These are phyloP conservation scores for Hippocampus guttulatus DNA, from an alignment of 2,113 vertebrate species.

Conservation along the genomic window DNA sequence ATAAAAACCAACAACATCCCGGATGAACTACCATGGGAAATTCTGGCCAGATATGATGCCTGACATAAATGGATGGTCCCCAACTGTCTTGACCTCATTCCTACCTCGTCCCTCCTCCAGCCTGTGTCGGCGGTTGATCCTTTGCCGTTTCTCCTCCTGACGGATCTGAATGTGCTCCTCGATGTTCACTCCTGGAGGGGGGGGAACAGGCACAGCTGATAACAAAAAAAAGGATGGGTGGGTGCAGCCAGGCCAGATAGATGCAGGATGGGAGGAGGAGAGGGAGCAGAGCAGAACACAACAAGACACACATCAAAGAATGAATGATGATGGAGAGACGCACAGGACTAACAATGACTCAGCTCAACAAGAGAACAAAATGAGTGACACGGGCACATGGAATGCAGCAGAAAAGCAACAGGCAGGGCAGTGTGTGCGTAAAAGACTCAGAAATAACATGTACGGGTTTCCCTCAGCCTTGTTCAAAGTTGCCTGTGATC, in stretches of 20 bases:
- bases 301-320: slow-evolving; percentile 68
- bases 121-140: slow-evolving; percentile 89
- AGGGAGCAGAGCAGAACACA: slow-evolving; percentile 63
- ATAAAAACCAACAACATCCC: not conserved
- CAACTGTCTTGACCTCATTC: slow-evolving; percentile 15
- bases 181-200: slow-evolving; percentile 94
- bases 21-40: not conserved
- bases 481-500: not conserved
- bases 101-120: slow-evolving; percentile 95
- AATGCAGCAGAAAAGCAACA: slow-evolving; percentile 26
- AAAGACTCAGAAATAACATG: not conserved
- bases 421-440: slow-evolving; percentile 16
- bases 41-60: not conserved
- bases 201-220: slow-evolving; percentile 93
- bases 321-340: slow-evolving; percentile 45
- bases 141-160: slow-evolving; percentile 94
- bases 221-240: slow-evolving; percentile 46
- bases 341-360: slow-evolving; percentile 55
- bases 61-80: not conserved
- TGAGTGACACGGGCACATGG: slow-evolving; percentile 7
- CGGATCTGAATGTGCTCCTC: slow-evolving; percentile 97
- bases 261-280: slow-evolving; percentile 34
- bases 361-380: slow-evolving; percentile 34
- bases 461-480: not conserved
- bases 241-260: slow-evolving; percentile 57